Evolutionary conservation across 2,797 vertebrate genomes (phyloP).

Genomic region (Perdix hodgsoniae): DNA sequence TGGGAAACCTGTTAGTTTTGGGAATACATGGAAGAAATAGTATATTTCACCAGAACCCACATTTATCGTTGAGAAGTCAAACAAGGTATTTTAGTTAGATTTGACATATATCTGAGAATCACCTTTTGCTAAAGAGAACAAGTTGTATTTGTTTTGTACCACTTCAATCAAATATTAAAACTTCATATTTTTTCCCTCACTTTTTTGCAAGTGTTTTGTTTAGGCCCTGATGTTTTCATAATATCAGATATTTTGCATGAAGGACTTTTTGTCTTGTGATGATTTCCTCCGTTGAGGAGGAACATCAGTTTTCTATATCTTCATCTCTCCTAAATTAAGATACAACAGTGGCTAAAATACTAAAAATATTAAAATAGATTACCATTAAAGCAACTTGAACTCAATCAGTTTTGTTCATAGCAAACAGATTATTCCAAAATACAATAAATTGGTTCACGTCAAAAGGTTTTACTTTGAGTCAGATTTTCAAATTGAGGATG

Average conservation of each 20-base stretch:
- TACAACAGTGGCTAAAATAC: neutral
- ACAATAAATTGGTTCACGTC: neutral
- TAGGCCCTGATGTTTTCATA: neutral
- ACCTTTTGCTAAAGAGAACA: neutral
- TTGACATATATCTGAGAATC: neutral
- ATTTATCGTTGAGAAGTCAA: neutral
- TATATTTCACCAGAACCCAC: neutral
- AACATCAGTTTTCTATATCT: neutral
- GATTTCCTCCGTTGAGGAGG: neutral
- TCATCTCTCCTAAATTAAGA: neutral
- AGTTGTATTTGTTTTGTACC: neutral
- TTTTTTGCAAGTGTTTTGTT: neutral
- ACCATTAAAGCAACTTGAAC: neutral
- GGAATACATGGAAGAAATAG: neutral
- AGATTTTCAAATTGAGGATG: neutral
- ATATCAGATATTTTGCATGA: neutral
- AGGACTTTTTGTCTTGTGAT: neutral
- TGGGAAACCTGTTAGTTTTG: neutral
- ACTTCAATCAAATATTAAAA: neutral
- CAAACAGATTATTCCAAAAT: neutral
- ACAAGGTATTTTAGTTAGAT: neutral
- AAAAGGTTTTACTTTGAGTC: neutral
- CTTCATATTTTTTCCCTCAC: neutral
- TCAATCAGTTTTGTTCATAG: neutral
- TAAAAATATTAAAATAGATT: neutral